Base-by-base conservation (phyloP, 2,888 invertebrate genomes). In the Dolomedes plantarius region DNA sequence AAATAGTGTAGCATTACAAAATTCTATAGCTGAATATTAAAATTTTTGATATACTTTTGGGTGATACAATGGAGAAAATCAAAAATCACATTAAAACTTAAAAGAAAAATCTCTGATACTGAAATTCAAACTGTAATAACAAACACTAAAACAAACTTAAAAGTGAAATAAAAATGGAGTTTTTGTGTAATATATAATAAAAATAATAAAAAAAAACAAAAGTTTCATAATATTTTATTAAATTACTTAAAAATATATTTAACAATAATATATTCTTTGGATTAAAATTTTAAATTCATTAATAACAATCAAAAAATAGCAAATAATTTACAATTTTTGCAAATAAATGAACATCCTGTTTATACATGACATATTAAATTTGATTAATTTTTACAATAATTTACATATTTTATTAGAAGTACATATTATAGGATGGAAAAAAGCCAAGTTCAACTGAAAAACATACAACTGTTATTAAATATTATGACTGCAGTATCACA, bases 221-320 rank as follows among this genome's bases (percentile, higher is more conserved):
- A 46, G 41, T 46, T 46, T 46, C 16, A 46, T 46, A 46, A 16
- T 46, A 46, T 46, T 46, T 46, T 46, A 46, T 46, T 46, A 46
- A 46, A 46, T 46, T 46, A 46, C 41, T 46, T 46, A 46, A 46
- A 46, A 46, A 46, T 46, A 46, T 46, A 46, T 46, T 46, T 46
- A 46, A 46, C 41, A 46, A 46, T 46, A 46, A 46, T 46, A 46
- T 46, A 46, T 46, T 46, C 41, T 46, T 46, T 46, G 41, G 41
- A 13, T 46, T 46, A 46, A 46, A 46, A 46, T 46, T 46, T 46
- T n/a, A 46, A 46, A 46, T 9, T 46, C 41, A 46, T 9, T 46
- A 46, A 46, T 46, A 46, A 46, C 41, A 46, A 16, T 13, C 13
- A 46, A 46, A 46, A 46, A 46, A 46, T 36, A 36, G 11, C 5